Evolutionary conservation across 64 coral and sea anemone genomes (phyloP), one percentile per base, ranked within the genome.

Genomic region (Platygyra sinensis): DNA sequence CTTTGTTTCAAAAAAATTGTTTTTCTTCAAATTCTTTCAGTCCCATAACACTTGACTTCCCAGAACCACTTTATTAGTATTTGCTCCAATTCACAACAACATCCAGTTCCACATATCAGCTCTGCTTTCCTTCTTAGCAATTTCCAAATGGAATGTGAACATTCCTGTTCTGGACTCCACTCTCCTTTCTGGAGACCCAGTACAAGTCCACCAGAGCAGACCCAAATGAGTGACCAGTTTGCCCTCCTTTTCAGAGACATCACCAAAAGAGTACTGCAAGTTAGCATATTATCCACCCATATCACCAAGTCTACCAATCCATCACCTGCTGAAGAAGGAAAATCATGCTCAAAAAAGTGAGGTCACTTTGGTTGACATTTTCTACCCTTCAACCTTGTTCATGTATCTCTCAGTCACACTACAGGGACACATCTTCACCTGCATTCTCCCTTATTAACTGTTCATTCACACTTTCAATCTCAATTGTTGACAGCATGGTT

Each of bases 381-480:
- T 18, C 38, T 92, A n/a, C 75, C 90, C 63, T 81, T 82, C 91
- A 20, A 93, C 77, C 27, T 69, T 72, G 86, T 89, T n/a, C n/a
- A n/a, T n/a, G n/a, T n/a, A 88, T 5, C 19, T 82, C 19, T 80
- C 80, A 18, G 93, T 89, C 15, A 94, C 80, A 60, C 54, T 20
- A 24, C 67, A 55, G 22, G 87, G 87, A 80, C 80, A 94, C 6
- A 74, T 90, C 62, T 90, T 89, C 59, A 86, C 87, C 55, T 78
- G n/a, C 77, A 76, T 86, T 89, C 29, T 76, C 79, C 16, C 73
- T 94, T 46, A n/a, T 72, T 19, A 90, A 94, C 76, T 94, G 75
- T 2, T 86, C 92, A 83, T 59, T 76, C 28, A 94, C 86, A 89
- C 72, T 93, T 86, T 94, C 92, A 49, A 93, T 75, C 5, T 77